Evolutionary conservation across 2,797 vertebrate species (phyloP), one percentile per base, ranked within the genome.

Genomic region (Kryptolebias ocellatus): DNA sequence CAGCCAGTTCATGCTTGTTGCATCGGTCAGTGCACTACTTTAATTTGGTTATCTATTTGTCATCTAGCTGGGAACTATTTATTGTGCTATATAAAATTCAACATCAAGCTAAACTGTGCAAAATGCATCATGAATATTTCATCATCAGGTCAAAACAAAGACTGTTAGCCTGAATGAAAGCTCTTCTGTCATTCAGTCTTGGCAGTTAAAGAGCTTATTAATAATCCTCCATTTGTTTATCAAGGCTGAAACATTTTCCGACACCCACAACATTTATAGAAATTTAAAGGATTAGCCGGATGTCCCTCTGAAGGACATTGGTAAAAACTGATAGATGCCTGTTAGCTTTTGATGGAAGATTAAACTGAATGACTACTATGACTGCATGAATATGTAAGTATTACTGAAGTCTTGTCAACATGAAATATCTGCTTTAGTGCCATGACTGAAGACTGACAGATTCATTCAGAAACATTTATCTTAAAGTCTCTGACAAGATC

Each of bases 401-500:
- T 10, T 10, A 24, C 31, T 34, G 53, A 67, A 47, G 17, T 42
- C 47, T n/a, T 66, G 61, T 88, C 57, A 77, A 5, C 46, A 31
- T 20, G 24, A 18, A 57, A 64, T 70, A 83, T 70, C 46, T 53
- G 50, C 45, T 64, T 52, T 18, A 18, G 54, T 55, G 60, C 16
- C 45, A 4, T 49, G 51, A 27, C 27, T 59, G 27, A 72, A 52
- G 34, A 73, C 52, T 51, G 34, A 60, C n/a, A 64, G 44, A 67
- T 68, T 29, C 62, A 62, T 51, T 10, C 20, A n/a, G 8, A 67
- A 31, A 64, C 67, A 60, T 65, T 68, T 20, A 24, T 50, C 18
- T 64, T 47, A 53, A 59, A 66, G 64, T 67, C 53, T 60, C 16
- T 53, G 61, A 64, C 63, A 46, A 58, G 51, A 71, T 67, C 31